Evolutionary conservation across 2,797 vertebrate genomes (phyloP), one percentile per base, ranked within the genome.

Genomic region (Psittacula echo): DNA sequence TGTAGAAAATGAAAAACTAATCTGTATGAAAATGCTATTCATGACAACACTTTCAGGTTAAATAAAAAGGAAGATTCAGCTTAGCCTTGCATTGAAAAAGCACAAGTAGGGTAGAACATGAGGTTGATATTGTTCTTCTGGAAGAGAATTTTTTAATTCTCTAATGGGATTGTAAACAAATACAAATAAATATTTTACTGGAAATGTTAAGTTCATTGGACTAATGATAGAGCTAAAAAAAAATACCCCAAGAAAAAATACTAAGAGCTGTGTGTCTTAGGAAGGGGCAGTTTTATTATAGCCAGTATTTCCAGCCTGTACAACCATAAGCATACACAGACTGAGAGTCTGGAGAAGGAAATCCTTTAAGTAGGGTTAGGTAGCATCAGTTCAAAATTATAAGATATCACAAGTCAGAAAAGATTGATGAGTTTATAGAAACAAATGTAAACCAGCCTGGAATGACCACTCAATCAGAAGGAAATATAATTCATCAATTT

Each of bases 1-100:
- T 72, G 37, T 16, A 26, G 24, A 27, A 77, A 81, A 75, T 56
- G 27, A 22, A 88, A 90, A 93, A 42, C 4, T 32, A 81, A 61
- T 51, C 64, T 37, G 9, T 47, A 47, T 54, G 9, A 80, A 87
- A 85, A 85, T 20, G 4, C 9, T 51, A 13, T 21, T 78, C 47
- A 60, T 37, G 39, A 18, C 19, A 50, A 34, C 24, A 68, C 12
- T 20, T 58, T 56, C 32, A 80, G 34, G 8, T 22, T 21, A 56
- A 78, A 48, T 76, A 0, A 54, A 76, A 76, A 65, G 39, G 4
- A 47, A 77, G 29, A 78, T 70, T 89, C 47, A 92, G 68, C 56
- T 95, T 95, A 47, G 50, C 14, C 42, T 95, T 93, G 9, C 65
- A 93, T 68, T 41, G 30, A 62, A 94, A 96, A 87, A 65, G 13